These are phyloP conservation scores for Schrankia costaestrigalis DNA, from an alignment of 2,888 invertebrate genomes.

Conservation along the genomic window DNA sequence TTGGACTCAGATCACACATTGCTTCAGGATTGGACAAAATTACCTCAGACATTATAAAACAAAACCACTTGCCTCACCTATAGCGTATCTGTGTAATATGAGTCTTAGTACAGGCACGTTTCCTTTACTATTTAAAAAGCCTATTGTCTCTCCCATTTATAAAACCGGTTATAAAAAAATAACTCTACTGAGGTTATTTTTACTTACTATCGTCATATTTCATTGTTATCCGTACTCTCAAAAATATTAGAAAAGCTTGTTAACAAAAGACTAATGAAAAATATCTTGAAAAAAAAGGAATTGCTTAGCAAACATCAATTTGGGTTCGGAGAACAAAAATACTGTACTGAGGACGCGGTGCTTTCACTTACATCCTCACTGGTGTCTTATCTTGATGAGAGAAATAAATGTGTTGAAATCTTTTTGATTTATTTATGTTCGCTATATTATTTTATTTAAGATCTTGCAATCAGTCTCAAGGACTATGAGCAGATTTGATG, in stretches of 20 bases:
- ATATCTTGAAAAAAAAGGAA: not conserved
- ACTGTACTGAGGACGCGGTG: not conserved
- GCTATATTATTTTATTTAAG: too few species aligned
- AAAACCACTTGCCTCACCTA: not conserved
- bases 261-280: not conserved
- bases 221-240: not conserved
- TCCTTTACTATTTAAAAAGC: not conserved
- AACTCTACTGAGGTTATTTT: too few species aligned
- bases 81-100: not conserved
- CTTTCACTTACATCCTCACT: not conserved
- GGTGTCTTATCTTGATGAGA: not conserved
- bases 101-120: not conserved
- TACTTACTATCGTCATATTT: not conserved
- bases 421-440: too few species aligned
- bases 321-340: not conserved
- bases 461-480: too few species aligned
- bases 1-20: not conserved
- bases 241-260: not conserved
- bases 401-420: not conserved
- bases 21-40: constrained; percentile 3
- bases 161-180: constrained; percentile 1
- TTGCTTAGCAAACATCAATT: not conserved
- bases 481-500: too few species aligned
- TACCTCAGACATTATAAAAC: not conserved
- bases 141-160: not conserved